phyloP scores from a whole-genome alignment of 2,797 vertebrate genomes.

The Alosa sapidissima region DNA sequence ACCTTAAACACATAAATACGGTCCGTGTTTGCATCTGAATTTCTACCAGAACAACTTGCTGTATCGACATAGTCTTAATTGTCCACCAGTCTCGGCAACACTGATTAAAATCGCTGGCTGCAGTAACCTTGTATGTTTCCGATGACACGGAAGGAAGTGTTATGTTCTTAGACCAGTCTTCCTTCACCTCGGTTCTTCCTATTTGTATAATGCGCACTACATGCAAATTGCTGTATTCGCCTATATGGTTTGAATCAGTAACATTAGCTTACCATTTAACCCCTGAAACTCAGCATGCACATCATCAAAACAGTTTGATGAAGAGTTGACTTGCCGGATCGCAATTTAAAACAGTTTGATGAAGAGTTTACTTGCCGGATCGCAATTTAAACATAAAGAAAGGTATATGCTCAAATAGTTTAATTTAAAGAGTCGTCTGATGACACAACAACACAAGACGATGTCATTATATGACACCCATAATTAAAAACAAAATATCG shows the following conservation, averaged over 20 bases:
- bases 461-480: not conserved
- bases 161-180: no score
- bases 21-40: slow-evolving; percentile 14
- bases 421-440: not conserved
- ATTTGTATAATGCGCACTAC: not conserved
- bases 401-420: no score
- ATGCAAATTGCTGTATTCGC: not conserved
- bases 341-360: not conserved
- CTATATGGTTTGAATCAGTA: not conserved
- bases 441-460: not conserved
- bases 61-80: not conserved
- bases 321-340: not conserved
- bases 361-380: not conserved
- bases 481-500: not conserved
- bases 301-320: not conserved
- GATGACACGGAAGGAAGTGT: not conserved
- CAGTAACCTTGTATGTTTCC: not conserved
- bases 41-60: slow-evolving; percentile 32
- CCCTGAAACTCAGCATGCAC: no score
- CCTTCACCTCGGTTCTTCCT: no score
- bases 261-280: no score
- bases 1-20: not conserved
- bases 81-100: not conserved
- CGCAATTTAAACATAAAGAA: no score
- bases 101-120: not conserved